Conservation (phyloP, 1,140 invertebrate species). For the Melitaea cinxia region DNA sequence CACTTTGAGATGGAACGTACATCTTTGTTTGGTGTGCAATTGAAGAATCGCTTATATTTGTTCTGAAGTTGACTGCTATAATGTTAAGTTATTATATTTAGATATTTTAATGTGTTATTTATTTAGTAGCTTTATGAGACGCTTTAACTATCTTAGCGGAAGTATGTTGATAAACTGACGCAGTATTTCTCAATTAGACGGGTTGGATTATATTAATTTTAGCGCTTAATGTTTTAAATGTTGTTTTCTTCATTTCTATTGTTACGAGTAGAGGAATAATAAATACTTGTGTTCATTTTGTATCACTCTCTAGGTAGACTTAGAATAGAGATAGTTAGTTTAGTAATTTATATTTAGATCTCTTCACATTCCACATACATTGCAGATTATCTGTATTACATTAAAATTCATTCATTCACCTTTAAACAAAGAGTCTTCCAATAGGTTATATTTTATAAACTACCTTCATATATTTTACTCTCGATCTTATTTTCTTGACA, state of each 20-base stretch:
- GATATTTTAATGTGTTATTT: conserved; percentile 81
- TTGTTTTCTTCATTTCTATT: conserved; percentile 57
- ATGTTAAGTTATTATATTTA: conserved; percentile 80
- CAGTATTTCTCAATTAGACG: conserved; percentile 71
- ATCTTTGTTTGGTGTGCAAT: conserved; percentile 23
- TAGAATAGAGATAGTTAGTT: conserved; percentile 45
- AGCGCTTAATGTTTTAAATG: conserved; percentile 57
- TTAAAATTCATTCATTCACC: conserved; percentile 50
- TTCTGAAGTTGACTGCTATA: conserved; percentile 75
- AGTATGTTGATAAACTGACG: conserved; percentile 53
- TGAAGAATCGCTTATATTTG: conserved; percentile 49
- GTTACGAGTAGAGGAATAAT: conserved; percentile 41
- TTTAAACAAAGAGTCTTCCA: conserved; percentile 75
- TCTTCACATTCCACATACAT: conserved; percentile 61
- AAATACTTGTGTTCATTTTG: conserved; percentile 60
- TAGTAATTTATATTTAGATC: conserved; percentile 42
- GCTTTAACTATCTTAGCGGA: conserved; percentile 66
- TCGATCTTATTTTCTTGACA: neutral
- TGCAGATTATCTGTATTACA: conserved; percentile 32
- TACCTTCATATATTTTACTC: conserved; percentile 27
- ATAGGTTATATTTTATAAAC: conserved; percentile 71
- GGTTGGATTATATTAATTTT: conserved; percentile 66
- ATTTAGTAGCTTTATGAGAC: conserved; percentile 78
- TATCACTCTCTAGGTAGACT: conserved; percentile 49
- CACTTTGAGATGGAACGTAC: conserved; percentile 5